Conservation (phyloP, 2,888 invertebrate species). For the Pachydiplax longipennis region DNA sequence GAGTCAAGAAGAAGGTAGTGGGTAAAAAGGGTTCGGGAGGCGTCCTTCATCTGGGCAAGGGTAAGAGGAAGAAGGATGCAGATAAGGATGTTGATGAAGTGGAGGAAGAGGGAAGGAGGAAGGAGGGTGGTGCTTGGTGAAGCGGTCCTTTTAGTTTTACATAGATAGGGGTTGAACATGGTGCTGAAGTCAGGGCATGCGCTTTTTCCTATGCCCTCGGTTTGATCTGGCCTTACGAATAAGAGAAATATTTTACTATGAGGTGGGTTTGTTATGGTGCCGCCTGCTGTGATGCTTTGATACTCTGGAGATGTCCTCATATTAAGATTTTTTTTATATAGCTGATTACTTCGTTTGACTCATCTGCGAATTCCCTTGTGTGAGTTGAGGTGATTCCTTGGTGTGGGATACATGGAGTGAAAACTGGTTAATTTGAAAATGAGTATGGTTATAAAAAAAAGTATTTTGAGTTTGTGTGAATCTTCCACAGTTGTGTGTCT, state of each 20-base stretch:
- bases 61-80: slow-evolving; percentile 24
- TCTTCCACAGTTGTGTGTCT: no score
- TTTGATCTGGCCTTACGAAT: slow-evolving; percentile 18
- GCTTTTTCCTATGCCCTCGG: not conserved
- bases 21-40: slow-evolving; percentile 26
- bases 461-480: no score
- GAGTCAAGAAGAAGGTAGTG: slow-evolving; percentile 35
- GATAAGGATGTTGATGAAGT: slow-evolving; percentile 27
- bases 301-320: not conserved
- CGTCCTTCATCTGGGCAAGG: slow-evolving; percentile 36
- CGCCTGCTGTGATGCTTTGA: slow-evolving; percentile 12
- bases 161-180: not conserved
- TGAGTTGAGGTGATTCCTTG: not conserved
- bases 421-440: no score
- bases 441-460: no score
- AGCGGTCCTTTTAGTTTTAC: not conserved
- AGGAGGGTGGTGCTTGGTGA: slow-evolving; percentile 30
- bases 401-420: not conserved
- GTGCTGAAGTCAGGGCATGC: not conserved
- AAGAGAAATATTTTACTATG: slow-evolving; percentile 5
- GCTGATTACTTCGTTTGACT: slow-evolving; percentile 10
- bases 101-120: slow-evolving; percentile 6
- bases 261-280: slow-evolving; percentile 13
- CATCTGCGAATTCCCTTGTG: not conserved
- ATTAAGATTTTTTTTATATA: not conserved